Conservation (phyloP, 2,888 invertebrate species). For the Drosophila paranaensis region DNA sequence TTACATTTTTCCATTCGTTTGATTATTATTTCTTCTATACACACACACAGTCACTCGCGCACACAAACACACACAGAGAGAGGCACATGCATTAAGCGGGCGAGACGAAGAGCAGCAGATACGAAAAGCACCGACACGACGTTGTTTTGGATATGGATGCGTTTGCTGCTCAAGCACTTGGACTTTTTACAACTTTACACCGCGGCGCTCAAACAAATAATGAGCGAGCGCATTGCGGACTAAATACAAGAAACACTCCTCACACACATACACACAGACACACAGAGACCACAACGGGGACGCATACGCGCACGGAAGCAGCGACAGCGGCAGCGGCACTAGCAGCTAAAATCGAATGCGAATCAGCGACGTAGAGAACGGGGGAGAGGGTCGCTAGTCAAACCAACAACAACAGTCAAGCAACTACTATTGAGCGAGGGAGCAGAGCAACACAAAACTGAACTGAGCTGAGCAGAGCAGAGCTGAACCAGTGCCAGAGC, state of each 20-base stretch:
- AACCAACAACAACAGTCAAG: slow-evolving; percentile 52
- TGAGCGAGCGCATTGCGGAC: slow-evolving; percentile 81
- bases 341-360: slow-evolving; percentile 76
- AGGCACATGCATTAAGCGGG: slow-evolving; percentile 42
- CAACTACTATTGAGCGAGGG: slow-evolving; percentile 72
- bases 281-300: slow-evolving; percentile 61
- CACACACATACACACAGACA: slow-evolving; percentile 55
- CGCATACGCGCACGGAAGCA: slow-evolving; percentile 70
- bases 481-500: slow-evolving; percentile 35
- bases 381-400: slow-evolving; percentile 61
- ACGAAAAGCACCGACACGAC: slow-evolving; percentile 56
- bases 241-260: slow-evolving; percentile 80
- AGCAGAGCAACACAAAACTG: slow-evolving; percentile 43
- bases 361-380: slow-evolving; percentile 62
- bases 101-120: slow-evolving; percentile 40
- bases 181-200: slow-evolving; percentile 84
- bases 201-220: slow-evolving; percentile 84
- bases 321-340: slow-evolving; percentile 61
- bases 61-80: slow-evolving; percentile 23
- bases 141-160: slow-evolving; percentile 66
- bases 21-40: slow-evolving; percentile 70
- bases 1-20: slow-evolving; percentile 76
- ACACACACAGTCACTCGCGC: slow-evolving; percentile 23
- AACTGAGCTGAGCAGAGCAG: slow-evolving; percentile 47
- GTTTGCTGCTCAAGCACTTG: slow-evolving; percentile 72